Evolutionary conservation across 2,113 vertebrate species (phyloP), one percentile per base, ranked within the genome.

Genomic region (Bambusicola thoracicus): DNA sequence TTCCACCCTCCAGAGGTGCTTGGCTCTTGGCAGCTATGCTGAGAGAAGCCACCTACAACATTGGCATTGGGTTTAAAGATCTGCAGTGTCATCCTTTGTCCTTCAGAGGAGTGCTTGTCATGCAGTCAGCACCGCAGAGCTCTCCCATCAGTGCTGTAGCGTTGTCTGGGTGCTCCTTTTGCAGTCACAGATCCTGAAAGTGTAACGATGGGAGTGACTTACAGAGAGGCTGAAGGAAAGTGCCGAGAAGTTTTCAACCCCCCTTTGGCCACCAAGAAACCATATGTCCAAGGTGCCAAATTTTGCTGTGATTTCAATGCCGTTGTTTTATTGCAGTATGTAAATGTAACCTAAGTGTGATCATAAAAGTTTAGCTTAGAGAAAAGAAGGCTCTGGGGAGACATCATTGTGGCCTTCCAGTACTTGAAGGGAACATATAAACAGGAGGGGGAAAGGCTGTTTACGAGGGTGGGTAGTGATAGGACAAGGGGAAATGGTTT

Each of bases 181-280:
- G 36, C 20, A 11, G 1, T 6, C 16, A 51, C 69, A 25, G 29
- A 3, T 51, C 61, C 40, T 92, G 19, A 49, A 85, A 78, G 7
- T 38, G 30, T 62, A 40, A 8, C 22, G 55, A 22, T n/a, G 56
- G 38, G 51, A 82, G 41, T 34, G 66, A 49, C 67, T 67, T 75
- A 41, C 34, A 89, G 46, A 80, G n/a, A 2, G 6, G 38, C 13
- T 70, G 24, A 51, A 82, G 55, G 32, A 67, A 44, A 78, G n/a
- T 14, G 40, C 19, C 53, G 22, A 61, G 70, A 63, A 9, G 72
- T 76, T 90, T 68, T 74, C 36, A 44, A 62, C 81, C 4, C n/a
- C 20, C 1, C 10, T 34, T 65, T 74, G 0, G 0, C 41, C 51
- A 34, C 38, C 13, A 67, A 16, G 8, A 24, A 73, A 34, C 32